These are phyloP conservation scores for Radopholus similis DNA, from an alignment of 1,140 invertebrate species.

Conservation along the genomic window DNA sequence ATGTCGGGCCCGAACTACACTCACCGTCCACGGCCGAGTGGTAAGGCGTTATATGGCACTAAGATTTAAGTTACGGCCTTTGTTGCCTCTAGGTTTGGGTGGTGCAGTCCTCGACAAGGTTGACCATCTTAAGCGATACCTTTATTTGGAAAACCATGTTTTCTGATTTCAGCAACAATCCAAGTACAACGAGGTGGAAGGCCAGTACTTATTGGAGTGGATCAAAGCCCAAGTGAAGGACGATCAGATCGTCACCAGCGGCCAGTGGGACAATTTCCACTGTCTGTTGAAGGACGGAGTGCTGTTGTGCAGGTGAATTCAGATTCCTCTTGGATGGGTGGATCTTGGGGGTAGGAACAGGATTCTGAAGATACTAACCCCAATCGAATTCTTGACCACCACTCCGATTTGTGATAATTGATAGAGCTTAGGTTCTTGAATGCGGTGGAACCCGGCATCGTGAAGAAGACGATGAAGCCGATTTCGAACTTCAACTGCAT, in stretches of 20 bases:
- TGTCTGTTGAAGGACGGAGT: conserved; percentile 60
- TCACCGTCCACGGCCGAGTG: not conserved
- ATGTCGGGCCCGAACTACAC: not conserved
- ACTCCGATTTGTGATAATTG: conserved; percentile 19
- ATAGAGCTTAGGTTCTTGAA: conserved; percentile 59
- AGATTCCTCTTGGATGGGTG: not conserved
- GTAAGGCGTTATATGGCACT: not conserved
- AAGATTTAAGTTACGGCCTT: not conserved
- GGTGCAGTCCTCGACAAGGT: conserved; percentile 50
- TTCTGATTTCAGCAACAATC: conserved; percentile 37
- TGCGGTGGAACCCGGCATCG: conserved; percentile 66
- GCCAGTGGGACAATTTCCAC: conserved; percentile 77
- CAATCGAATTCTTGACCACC: not conserved
- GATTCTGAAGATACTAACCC: not conserved
- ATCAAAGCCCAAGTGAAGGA: conserved; percentile 75
- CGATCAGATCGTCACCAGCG: conserved; percentile 71
- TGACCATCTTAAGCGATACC: not conserved
- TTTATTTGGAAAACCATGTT: not conserved
- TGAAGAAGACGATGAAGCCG: conserved; percentile 79
- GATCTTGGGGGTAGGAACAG: not conserved
- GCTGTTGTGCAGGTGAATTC: conserved; percentile 50
- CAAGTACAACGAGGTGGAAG: conserved; percentile 88
- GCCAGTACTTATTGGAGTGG: conserved; percentile 83
- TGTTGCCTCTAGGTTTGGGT: conserved; percentile 30
- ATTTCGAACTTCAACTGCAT: conserved; percentile 86